Evolutionary conservation across 1,140 invertebrate genomes (phyloP).

Genomic region (Pseudoatta argentina): DNA sequence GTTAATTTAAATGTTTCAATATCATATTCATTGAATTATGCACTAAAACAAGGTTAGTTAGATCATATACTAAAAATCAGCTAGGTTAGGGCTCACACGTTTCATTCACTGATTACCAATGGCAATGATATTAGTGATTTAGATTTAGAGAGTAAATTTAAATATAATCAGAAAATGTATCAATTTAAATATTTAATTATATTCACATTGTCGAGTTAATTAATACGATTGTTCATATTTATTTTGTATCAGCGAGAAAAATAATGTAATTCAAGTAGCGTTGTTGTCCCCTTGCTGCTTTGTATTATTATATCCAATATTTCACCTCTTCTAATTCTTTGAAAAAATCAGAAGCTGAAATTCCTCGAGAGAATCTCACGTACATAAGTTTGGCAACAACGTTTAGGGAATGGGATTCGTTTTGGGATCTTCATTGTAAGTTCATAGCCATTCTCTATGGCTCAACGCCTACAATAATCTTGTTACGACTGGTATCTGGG

Average conservation of each 20-base stretch:
- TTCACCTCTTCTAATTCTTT: slow-evolving; percentile 73
- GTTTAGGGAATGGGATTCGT: slow-evolving; percentile 65
- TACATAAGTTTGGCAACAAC: slow-evolving; percentile 72
- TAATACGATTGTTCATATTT: neutral
- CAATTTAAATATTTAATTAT: neutral
- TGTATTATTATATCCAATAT: neutral
- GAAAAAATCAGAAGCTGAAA: slow-evolving; percentile 32
- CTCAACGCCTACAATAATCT: slow-evolving; percentile 85
- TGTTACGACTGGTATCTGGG: slow-evolving; percentile 81
- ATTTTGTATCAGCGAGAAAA: neutral
- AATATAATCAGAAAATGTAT: neutral
- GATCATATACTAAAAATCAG: no score
- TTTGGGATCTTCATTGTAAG: slow-evolving; percentile 70
- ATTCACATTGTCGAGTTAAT: neutral
- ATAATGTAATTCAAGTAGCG: neutral
- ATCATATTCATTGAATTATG: no score
- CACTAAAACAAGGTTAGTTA: no score
- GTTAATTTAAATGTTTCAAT: no score
- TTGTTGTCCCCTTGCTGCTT: neutral
- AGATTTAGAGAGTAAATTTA: neutral
- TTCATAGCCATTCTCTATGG: slow-evolving; percentile 74
- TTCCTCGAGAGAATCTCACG: slow-evolving; percentile 45
- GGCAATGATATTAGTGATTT: no score
- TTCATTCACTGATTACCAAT: no score
- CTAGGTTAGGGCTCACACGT: no score